Percentiles rank a stretch among this genome's conserved stretches.
Conservation (phyloP, 2,113 vertebrate species). For the Paedocypris sp. region DNA sequence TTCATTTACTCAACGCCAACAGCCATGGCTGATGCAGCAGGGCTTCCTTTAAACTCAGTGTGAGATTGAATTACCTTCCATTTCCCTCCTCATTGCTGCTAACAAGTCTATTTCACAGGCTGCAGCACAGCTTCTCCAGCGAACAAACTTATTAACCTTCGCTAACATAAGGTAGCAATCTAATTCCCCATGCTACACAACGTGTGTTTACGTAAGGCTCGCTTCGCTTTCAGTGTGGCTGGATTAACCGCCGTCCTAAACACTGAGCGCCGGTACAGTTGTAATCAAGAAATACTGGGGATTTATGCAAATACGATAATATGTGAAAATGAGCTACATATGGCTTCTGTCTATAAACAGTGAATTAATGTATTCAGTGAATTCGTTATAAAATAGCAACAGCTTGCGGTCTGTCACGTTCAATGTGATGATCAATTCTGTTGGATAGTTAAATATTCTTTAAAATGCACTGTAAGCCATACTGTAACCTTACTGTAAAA, state of each 20-base stretch:
- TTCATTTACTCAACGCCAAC: conserved; percentile 26
- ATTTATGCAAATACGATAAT: neutral
- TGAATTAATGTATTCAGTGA: neutral
- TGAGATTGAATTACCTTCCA: conserved; percentile 39
- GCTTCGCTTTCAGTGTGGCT: neutral
- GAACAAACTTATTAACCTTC: conserved; percentile 33
- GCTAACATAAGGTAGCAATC: neutral
- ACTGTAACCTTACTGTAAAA: too few relatives aligned
- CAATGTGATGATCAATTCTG: too few relatives aligned
- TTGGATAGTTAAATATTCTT: too few relatives aligned
- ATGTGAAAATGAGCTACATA: neutral
- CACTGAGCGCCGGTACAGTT: too few relatives aligned
- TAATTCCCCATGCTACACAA: neutral
- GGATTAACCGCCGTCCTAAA: too few relatives aligned
- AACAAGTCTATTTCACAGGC: conserved; percentile 41
- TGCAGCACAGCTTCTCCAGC: conserved; percentile 14
- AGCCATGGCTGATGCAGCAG: conserved; percentile 23
- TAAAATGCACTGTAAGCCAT: too few relatives aligned
- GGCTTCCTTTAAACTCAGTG: conserved; percentile 35
- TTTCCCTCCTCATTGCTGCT: conserved; percentile 30
- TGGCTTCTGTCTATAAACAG: neutral
- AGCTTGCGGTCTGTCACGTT: neutral
- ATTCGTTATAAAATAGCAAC: neutral
- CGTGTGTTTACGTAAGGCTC: neutral
- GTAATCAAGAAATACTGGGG: too few relatives aligned